Evolutionary conservation across 2,113 vertebrate genomes (phyloP).

Genomic region (Vombatus ursinus): DNA sequence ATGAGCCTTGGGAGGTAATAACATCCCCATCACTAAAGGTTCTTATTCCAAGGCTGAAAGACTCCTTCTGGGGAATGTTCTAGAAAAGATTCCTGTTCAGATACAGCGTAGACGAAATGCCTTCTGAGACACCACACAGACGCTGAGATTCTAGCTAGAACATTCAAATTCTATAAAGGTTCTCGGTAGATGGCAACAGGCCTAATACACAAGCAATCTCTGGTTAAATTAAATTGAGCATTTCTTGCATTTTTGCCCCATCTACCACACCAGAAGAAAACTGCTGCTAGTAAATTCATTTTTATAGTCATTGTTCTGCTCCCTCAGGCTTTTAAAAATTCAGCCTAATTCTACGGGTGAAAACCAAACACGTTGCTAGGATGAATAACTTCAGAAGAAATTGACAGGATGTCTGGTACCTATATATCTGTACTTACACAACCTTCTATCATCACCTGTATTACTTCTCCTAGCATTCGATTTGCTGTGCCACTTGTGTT

Average conservation of each 20-base stretch:
- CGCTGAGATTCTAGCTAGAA: not conserved
- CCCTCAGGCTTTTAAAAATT: not conserved
- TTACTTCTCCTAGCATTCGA: not conserved
- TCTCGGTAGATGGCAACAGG: not conserved
- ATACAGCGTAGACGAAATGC: not conserved
- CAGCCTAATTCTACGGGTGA: not conserved
- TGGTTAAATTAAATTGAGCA: not conserved
- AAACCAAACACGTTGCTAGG: not conserved
- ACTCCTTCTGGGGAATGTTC: not conserved
- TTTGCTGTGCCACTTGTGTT: not conserved
- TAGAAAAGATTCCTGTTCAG: not conserved
- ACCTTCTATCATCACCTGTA: not conserved
- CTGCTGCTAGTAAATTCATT: not conserved
- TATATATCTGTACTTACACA: not conserved
- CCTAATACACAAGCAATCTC: not conserved
- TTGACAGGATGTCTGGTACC: not conserved
- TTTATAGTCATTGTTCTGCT: not conserved
- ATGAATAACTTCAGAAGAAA: not conserved
- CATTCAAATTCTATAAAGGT: not conserved
- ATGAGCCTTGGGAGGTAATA: not conserved
- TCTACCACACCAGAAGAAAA: not conserved
- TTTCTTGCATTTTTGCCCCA: slow-evolving; percentile 9
- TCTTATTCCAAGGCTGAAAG: not conserved
- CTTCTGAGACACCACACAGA: not conserved
- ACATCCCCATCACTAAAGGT: not conserved